phyloP scores from a whole-genome alignment of 2,888 invertebrate species.

The Desoria tigrina region DNA sequence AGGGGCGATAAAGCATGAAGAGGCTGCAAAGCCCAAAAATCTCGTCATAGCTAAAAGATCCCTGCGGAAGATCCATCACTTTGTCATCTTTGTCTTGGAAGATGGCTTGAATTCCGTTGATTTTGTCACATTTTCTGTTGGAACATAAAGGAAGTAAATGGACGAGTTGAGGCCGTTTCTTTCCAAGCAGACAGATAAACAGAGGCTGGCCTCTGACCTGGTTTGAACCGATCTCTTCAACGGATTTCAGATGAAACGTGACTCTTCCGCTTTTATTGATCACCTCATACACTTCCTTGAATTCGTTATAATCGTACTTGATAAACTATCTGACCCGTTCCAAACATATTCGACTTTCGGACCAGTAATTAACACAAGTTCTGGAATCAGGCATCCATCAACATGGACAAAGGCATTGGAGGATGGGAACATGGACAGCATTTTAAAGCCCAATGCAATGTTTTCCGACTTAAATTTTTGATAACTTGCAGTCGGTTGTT shows the following conservation, averaged over 20 bases:
- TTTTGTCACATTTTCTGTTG: conserved; percentile 63
- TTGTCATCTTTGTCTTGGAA: too few relatives aligned
- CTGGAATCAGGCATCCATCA: conserved; percentile 80
- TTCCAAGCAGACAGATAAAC: conserved; percentile 84
- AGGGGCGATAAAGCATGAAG: background rate
- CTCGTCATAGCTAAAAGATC: conserved; percentile 27
- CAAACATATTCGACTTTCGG: background rate
- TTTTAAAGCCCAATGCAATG: conserved; percentile 53
- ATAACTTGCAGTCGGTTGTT: background rate
- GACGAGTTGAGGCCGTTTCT: conserved; percentile 77
- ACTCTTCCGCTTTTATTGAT: background rate
- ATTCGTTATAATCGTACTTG: too few relatives aligned
- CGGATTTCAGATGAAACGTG: background rate
- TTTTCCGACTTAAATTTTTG: background rate
- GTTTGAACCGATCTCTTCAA: too few relatives aligned
- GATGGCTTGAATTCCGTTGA: conserved; percentile 18
- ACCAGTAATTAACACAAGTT: conserved; percentile 76
- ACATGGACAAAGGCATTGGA: conserved; percentile 88
- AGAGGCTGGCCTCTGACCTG: conserved; percentile 71
- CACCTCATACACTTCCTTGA: conserved; percentile 5
- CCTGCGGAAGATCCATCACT: conserved; percentile 33
- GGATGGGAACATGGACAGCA: conserved; percentile 75
- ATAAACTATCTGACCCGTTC: too few relatives aligned
- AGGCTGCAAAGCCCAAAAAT: conserved; percentile 57
- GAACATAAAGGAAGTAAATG: conserved; percentile 81